These are phyloP conservation scores for Ptyas mucosa DNA, from an alignment of 2,113 vertebrate genomes.

Conservation along the genomic window DNA sequence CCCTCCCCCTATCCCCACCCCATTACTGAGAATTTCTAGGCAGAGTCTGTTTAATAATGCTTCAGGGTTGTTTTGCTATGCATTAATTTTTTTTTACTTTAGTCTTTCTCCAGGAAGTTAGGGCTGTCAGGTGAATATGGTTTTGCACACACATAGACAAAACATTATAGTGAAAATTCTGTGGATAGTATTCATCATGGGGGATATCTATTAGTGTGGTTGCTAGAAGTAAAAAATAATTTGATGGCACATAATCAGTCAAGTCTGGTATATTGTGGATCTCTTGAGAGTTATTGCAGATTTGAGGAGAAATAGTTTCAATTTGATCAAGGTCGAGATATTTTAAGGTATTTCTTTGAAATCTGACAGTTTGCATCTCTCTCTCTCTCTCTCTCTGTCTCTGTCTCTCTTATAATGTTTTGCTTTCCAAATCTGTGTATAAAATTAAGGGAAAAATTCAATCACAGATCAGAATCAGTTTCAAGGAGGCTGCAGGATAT, in stretches of 20 bases:
- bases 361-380: background rate
- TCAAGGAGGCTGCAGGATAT: background rate
- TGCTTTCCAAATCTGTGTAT: background rate
- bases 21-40: background rate
- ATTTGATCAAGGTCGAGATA: background rate
- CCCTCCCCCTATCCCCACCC: background rate
- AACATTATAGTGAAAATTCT: background rate
- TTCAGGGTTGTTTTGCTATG: background rate
- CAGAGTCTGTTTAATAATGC: background rate
- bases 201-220: background rate
- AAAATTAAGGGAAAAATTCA: background rate
- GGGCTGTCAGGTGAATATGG: background rate
- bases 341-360: background rate
- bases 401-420: background rate
- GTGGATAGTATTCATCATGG: background rate
- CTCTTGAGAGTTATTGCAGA: background rate
- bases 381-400: background rate
- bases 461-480: background rate
- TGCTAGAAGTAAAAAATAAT: background rate
- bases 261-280: background rate
- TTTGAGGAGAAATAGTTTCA: background rate
- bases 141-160: background rate
- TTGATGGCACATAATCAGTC: background rate
- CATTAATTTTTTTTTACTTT: background rate
- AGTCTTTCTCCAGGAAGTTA: background rate